Conservation (phyloP, 2,797 vertebrate species). For the Enteromius viviparus region DNA sequence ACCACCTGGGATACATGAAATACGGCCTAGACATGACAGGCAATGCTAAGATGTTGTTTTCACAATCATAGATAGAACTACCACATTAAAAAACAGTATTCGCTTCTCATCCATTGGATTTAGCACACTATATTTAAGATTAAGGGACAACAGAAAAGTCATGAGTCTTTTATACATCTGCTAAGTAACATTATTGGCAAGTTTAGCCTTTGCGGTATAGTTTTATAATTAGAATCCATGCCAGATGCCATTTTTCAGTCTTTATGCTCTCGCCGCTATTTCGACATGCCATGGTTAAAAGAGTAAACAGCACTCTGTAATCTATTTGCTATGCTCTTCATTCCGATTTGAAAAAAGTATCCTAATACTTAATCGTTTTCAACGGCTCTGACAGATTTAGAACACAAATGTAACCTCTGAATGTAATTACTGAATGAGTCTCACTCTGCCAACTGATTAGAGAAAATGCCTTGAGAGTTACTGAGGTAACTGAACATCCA, state of each 20-base stretch:
- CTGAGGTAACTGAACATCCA: conserved; percentile 52
- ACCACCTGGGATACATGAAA: conserved; percentile 35
- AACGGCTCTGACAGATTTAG: conserved; percentile 51
- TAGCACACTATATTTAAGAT: not conserved
- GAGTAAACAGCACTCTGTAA: conserved; percentile 45
- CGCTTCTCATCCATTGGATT: not conserved
- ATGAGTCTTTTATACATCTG: not conserved
- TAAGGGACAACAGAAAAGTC: not conserved
- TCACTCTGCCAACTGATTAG: conserved; percentile 52
- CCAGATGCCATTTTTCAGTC: conserved; percentile 23
- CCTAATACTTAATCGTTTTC: conserved; percentile 48
- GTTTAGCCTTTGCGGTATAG: not conserved
- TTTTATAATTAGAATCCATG: conserved; percentile 16
- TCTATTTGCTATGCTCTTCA: conserved; percentile 48
- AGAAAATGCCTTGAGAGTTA: conserved; percentile 47
- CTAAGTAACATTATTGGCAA: conserved; percentile 16
- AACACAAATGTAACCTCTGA: conserved; percentile 51
- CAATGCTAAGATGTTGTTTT: not conserved
- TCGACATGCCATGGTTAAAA: conserved; percentile 28
- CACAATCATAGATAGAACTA: not conserved
- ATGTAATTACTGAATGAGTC: conserved; percentile 54
- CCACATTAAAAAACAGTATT: not conserved
- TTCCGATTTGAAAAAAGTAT: conserved; percentile 44
- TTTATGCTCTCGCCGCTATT: conserved; percentile 9
- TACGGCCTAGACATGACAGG: conserved; percentile 19